Base-by-base conservation (phyloP, 2,113 vertebrate genomes). In the Misgurnus anguillicaudatus region DNA sequence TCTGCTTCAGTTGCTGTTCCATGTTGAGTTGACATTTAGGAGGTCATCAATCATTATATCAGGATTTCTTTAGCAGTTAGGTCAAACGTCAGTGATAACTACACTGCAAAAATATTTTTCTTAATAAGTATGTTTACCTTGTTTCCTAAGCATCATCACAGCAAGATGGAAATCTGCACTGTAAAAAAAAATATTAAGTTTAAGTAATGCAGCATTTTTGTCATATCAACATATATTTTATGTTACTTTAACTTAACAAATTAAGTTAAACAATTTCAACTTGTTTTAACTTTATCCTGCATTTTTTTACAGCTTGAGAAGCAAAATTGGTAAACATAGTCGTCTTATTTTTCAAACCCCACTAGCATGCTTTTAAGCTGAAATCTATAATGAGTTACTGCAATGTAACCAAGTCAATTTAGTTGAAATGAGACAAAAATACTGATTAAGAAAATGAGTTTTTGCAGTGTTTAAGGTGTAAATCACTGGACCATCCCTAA, bases 1-100 rank as follows among this genome's bases (percentile, higher is more conserved):
- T 69, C 79, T 63, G 24, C 66, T 73, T 83, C 78, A 82, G 31
- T 79, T 51, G 86, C 86, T 85, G 48, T 75, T 80, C 86, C 81
- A 82, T 45, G 42, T 78, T 83, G 84, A 48, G 82, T 89, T 89
- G 84, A 71, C 85, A 85, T 72, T 67, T 79, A 85, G 88, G 85
- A 79, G 80, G 83, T 89, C 84, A 73, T 86, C 83, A 60, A 21
- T 42, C 14, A 74, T 47, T 74, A 62, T 74, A 62, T 74, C 57
- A 62, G 87, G 87, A 91, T 79, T 31, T 48, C 82, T 73, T 79
- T 10, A 72, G 47, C 82, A 24, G 74, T 83, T 84, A 39, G 81
- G 77, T 55, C 86, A 64, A 36, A 84, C 78, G 85, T 89, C 87
- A 84, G 77, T 88, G 87, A 85, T 77, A 85, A 87, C 84, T 84